Evolutionary conservation across 2,888 invertebrate species (phyloP).

Genomic region (Drosophila lacicola): DNA sequence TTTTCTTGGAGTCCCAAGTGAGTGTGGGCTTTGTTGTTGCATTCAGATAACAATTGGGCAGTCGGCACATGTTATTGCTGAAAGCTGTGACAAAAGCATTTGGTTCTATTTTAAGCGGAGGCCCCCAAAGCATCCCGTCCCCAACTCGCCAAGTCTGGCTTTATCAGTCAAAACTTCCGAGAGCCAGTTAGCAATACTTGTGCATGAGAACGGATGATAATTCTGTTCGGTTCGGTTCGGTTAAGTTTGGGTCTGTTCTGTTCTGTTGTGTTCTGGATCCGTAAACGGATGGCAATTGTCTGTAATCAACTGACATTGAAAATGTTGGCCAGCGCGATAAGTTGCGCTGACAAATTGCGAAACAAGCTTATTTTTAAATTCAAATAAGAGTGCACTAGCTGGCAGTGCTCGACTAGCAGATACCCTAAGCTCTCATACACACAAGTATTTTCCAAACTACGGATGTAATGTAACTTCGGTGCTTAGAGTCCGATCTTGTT

Average conservation of each 20-base stretch:
- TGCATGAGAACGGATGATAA: conserved; percentile 14
- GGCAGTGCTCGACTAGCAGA: no score
- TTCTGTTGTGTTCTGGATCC: conserved; percentile 23
- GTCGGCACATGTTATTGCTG: conserved; percentile 43
- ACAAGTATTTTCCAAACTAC: no score
- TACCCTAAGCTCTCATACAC: no score
- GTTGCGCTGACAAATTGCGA: conserved; percentile 42
- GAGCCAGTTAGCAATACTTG: conserved; percentile 44
- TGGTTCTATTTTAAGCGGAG: conserved; percentile 41
- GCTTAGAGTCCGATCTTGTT: no score
- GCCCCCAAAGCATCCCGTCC: conserved; percentile 14
- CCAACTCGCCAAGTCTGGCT: conserved; percentile 8
- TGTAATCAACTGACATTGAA: conserved; percentile 62
- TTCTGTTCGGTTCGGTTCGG: conserved; percentile 17
- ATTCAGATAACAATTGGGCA: conserved; percentile 36
- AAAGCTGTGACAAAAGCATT: conserved; percentile 48
- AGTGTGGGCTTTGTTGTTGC: conserved; percentile 19
- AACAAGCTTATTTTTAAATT: conserved; percentile 20
- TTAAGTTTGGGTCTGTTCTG: conserved; percentile 22
- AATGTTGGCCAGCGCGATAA: conserved; percentile 44
- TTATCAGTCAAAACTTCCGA: conserved; percentile 59
- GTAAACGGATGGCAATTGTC: conserved; percentile 44
- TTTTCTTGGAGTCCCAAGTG: conserved; percentile 14
- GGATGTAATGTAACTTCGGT: no score
- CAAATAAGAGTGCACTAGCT: background rate